Evolutionary conservation across 2,113 vertebrate genomes (phyloP).

Genomic region (Hydropotes inermis): DNA sequence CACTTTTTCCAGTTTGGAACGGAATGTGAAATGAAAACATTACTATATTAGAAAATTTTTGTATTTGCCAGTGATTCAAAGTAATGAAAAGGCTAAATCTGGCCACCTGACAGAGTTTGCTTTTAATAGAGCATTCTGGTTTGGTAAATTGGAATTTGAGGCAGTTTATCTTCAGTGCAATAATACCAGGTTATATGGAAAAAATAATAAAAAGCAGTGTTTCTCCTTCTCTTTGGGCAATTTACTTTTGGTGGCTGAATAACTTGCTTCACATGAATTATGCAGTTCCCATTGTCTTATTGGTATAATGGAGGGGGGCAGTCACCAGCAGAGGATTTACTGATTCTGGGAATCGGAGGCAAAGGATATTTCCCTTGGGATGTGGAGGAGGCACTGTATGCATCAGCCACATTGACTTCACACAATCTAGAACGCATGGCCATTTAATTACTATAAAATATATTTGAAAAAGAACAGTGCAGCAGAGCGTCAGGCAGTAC

Average conservation of each 20-base stretch:
- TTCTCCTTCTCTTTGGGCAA: constrained; percentile 61
- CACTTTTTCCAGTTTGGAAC: not conserved
- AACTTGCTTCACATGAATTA: constrained; percentile 66
- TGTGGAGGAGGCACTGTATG: not conserved
- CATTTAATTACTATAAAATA: constrained; percentile 46
- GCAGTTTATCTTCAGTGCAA: constrained; percentile 45
- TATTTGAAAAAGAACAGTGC: constrained; percentile 25
- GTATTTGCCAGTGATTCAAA: constrained; percentile 58
- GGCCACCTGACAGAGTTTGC: constrained; percentile 56
- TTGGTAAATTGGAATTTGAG: constrained; percentile 64
- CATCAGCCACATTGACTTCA: constrained; percentile 36
- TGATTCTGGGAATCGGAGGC: not conserved
- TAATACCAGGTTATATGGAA: constrained; percentile 47
- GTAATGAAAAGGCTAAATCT: constrained; percentile 66
- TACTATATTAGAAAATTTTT: constrained; percentile 42
- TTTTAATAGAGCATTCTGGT: constrained; percentile 66
- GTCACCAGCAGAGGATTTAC: constrained; percentile 64
- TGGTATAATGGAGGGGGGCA: constrained; percentile 52
- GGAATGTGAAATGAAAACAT: constrained; percentile 20
- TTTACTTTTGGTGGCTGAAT: constrained; percentile 49
- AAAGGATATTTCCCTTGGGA: constrained; percentile 51
- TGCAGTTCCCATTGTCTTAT: constrained; percentile 59
- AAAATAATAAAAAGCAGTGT: constrained; percentile 11
- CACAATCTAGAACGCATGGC: not conserved
- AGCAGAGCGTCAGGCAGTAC: not conserved